These are phyloP conservation scores for Masnerella sp. DNA, from an alignment of 2,888 invertebrate genomes.

Conservation along the genomic window DNA sequence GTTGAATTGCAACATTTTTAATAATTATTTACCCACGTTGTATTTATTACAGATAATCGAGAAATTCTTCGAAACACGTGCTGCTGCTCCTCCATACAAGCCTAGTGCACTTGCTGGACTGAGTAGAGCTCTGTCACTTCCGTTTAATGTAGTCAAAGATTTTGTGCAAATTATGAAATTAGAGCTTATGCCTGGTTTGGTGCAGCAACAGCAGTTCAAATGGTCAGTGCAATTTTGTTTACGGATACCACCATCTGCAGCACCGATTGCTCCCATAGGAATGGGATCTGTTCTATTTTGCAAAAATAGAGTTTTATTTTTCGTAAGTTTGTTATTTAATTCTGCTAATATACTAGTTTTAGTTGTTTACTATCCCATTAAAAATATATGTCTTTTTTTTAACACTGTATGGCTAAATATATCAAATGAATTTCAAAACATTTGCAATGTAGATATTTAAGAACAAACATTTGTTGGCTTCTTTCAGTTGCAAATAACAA, in stretches of 20 bases:
- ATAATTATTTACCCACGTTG: no score
- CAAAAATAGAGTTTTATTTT: constrained; percentile 93
- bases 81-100: constrained; percentile 93
- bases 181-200: constrained; percentile 81
- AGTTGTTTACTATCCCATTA: not conserved
- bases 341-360: not conserved
- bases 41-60: constrained; percentile 87
- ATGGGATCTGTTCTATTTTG: constrained; percentile 89
- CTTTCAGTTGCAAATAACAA: constrained; percentile 85
- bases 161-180: constrained; percentile 91
- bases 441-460: no score
- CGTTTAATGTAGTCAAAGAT: constrained; percentile 92
- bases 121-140: constrained; percentile 89
- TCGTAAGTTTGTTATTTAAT: constrained; percentile 81
- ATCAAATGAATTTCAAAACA: no score
- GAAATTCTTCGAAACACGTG: constrained; percentile 94
- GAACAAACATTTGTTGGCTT: no score
- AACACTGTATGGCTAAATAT: no score
- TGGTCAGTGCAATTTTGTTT: constrained; percentile 96
- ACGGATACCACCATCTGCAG: constrained; percentile 92
- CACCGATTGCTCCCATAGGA: constrained; percentile 80
- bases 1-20: no score
- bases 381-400: no score
- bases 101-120: constrained; percentile 93
- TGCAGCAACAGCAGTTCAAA: constrained; percentile 83